Evolutionary conservation across 1,140 invertebrate genomes (phyloP).

Genomic region (Drosophila mauritiana): DNA sequence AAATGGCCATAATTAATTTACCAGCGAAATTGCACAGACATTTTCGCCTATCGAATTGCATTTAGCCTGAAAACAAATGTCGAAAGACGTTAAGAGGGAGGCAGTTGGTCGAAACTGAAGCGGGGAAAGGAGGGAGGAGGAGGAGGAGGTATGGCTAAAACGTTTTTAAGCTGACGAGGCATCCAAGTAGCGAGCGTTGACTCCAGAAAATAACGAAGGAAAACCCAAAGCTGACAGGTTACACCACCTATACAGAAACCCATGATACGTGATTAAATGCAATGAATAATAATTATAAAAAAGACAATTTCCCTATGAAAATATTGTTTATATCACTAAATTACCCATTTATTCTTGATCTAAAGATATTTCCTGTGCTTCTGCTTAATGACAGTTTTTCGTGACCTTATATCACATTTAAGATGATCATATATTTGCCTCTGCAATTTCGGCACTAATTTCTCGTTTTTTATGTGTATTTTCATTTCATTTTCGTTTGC

Average conservation of each 20-base stretch:
- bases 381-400: neutral
- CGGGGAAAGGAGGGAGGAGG: constrained; percentile 18
- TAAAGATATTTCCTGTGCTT: neutral
- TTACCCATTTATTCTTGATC: no score
- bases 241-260: neutral
- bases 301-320: no score
- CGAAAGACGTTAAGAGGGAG: constrained; percentile 14
- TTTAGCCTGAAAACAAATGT: constrained; percentile 54
- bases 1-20: constrained; percentile 68
- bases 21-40: constrained; percentile 54
- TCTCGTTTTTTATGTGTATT: constrained; percentile 4
- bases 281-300: no score
- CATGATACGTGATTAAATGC: neutral
- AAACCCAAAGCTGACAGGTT: neutral
- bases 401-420: neutral
- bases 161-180: constrained; percentile 33
- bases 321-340: no score
- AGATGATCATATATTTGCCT: neutral
- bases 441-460: constrained; percentile 8
- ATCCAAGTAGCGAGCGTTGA: constrained; percentile 23
- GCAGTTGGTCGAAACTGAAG: neutral
- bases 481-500: constrained; percentile 45
- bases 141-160: neutral
- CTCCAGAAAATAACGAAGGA: neutral
- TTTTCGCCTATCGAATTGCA: constrained; percentile 68